Conservation (phyloP, 2,888 invertebrate species). For the Carterocephalus palaemon region DNA sequence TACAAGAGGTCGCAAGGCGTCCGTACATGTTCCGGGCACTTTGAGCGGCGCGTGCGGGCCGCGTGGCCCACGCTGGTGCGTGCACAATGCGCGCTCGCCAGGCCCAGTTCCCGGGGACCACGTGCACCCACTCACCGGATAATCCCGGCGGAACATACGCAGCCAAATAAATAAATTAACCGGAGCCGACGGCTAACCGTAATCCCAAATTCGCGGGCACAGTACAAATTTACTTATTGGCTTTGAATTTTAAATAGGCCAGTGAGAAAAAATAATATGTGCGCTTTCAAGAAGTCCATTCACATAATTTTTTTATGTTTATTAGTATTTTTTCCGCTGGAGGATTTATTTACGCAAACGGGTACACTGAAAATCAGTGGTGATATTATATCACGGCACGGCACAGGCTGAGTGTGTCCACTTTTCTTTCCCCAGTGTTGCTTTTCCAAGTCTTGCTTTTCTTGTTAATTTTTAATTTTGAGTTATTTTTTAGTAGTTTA, state of each 20-base stretch:
- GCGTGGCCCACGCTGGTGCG: constrained; percentile 35
- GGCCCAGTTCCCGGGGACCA: constrained; percentile 28
- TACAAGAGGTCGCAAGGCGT: constrained; percentile 66
- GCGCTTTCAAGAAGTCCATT: too few relatives aligned
- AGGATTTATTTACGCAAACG: too few relatives aligned
- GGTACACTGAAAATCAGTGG: too few relatives aligned
- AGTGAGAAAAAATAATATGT: constrained; percentile 50
- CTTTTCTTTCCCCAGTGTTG: too few relatives aligned
- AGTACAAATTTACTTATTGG: constrained; percentile 41
- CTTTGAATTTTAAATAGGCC: constrained; percentile 38
- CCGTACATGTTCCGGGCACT: constrained; percentile 62
- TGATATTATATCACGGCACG: too few relatives aligned
- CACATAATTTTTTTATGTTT: too few relatives aligned
- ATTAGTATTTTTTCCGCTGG: too few relatives aligned
- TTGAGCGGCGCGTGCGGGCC: constrained; percentile 48
- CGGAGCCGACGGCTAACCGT: constrained; percentile 43
- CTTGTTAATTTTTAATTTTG: too few relatives aligned
- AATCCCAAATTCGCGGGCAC: constrained; percentile 39
- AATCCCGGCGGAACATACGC: constrained; percentile 63
- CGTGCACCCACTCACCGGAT: constrained; percentile 50
- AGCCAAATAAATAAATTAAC: constrained; percentile 75
- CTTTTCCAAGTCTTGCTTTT: too few relatives aligned
- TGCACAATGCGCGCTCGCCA: constrained; percentile 2
- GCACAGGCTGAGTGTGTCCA: too few relatives aligned
- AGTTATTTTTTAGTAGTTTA: too few relatives aligned